Evolutionary conservation across 2,888 invertebrate genomes (phyloP), one percentile per base, ranked within the genome.

Genomic region (Alentia gelatinosa): DNA sequence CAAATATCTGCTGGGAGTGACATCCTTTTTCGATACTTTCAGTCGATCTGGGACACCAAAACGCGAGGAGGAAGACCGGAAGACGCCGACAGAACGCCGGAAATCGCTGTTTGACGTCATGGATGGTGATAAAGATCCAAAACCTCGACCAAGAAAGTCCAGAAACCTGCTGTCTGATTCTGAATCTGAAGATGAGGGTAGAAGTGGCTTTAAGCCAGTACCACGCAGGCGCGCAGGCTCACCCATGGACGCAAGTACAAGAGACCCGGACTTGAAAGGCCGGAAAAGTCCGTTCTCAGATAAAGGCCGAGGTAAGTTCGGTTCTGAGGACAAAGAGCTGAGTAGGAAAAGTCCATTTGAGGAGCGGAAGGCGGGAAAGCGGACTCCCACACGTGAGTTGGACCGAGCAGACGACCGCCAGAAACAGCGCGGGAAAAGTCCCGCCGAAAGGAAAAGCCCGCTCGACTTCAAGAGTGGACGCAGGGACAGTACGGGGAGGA

Each of bases 401-500:
- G 19, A 83, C 39, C 23, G 83, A 40, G 39, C 19, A 5, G 33
- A 86, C n/a, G 42, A 37, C 19, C 19, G 50, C 5, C 19, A 35
- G 23, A 50, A 47, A 23, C 35, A 89, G n/a, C 39, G 39, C 3
- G 63, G 89, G 33, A 89, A 89, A 33, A 89, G 89, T 88, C 88
- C 88, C 50, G 39, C 56, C 15, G 89, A 37, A 5, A 89, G 63
- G 63, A 63, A 89, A 89, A 89, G 63, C 33, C 89, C 89, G 7
- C n/a, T 35, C 63, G 56, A 79, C 23, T 26, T 9, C n/a, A 26
- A 26, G 23, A 79, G 26, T 3, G 33, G 23, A 40, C n/a, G 30
- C 30, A 74, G 74, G 74, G 83, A 83, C 39, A 83, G 37, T 7
- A 83, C 23, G 26, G 83, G 83, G 26, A 83, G 83, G 40, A 83